phyloP scores from a whole-genome alignment of 2,797 vertebrate species.

The Holocentrus rufus region DNA sequence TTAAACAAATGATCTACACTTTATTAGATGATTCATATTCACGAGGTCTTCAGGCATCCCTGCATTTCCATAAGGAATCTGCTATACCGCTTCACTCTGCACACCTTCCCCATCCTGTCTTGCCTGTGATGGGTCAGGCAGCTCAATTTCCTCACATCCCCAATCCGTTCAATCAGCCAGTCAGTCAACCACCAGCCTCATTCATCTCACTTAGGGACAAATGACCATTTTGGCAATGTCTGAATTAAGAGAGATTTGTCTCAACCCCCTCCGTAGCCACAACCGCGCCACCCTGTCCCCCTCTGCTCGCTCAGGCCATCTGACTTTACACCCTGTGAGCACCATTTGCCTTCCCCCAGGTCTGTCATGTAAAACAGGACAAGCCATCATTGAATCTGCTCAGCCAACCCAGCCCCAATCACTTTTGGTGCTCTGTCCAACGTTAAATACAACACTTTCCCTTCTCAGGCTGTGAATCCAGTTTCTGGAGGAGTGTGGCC shows the following conservation, averaged over 20 bases:
- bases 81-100: slow-evolving; percentile 48
- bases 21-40: not conserved
- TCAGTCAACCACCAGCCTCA: slow-evolving; percentile 77
- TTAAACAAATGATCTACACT: not conserved
- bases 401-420: slow-evolving; percentile 35
- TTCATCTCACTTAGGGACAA: slow-evolving; percentile 84
- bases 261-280: slow-evolving; percentile 22
- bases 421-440: slow-evolving; percentile 30
- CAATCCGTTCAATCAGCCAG: slow-evolving; percentile 75
- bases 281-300: slow-evolving; percentile 16
- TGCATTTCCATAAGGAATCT: slow-evolving; percentile 59
- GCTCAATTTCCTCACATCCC: slow-evolving; percentile 77
- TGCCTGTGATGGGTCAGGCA: slow-evolving; percentile 71
- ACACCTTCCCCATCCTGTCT: slow-evolving; percentile 44
- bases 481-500: slow-evolving; percentile 16
- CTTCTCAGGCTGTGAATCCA: slow-evolving; percentile 1
- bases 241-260: slow-evolving; percentile 81
- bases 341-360: slow-evolving; percentile 49
- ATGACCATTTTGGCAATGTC: slow-evolving; percentile 79
- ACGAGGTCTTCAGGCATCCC: slow-evolving; percentile 1
- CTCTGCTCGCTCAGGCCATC: slow-evolving; percentile 54
- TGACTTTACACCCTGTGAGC: slow-evolving; percentile 56
- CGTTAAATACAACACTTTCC: slow-evolving; percentile 41
- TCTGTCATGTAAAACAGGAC: slow-evolving; percentile 50
- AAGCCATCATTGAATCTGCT: slow-evolving; percentile 53